These are phyloP conservation scores for Helostoma temminkii DNA, from an alignment of 2,797 vertebrate species.

Conservation along the genomic window DNA sequence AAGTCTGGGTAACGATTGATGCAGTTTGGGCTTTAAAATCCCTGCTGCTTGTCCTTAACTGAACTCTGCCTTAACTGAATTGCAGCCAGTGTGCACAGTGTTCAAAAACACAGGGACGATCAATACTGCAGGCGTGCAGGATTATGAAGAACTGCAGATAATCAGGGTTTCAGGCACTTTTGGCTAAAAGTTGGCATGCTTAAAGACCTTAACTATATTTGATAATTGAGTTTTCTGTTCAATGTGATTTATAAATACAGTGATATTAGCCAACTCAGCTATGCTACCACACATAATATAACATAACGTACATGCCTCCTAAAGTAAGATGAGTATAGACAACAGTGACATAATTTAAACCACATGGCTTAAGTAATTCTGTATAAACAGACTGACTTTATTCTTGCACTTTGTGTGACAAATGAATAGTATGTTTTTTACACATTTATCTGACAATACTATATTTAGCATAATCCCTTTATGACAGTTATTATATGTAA, in stretches of 20 bases:
- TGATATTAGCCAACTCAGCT: background rate
- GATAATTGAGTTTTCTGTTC: background rate
- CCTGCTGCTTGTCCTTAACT: slow-evolving; percentile 60
- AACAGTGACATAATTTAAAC: too few relatives aligned
- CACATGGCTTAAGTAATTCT: too few relatives aligned
- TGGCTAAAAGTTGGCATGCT: background rate
- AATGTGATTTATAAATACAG: background rate
- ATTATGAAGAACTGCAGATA: slow-evolving; percentile 37
- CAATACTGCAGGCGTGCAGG: slow-evolving; percentile 32
- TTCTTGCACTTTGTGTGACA: too few relatives aligned
- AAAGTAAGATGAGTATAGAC: too few relatives aligned
- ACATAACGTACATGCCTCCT: too few relatives aligned
- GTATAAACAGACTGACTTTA: too few relatives aligned
- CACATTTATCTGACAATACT: too few relatives aligned
- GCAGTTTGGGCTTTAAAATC: slow-evolving; percentile 58
- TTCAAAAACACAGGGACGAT: slow-evolving; percentile 34
- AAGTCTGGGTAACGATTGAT: slow-evolving; percentile 32
- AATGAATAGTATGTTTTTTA: too few relatives aligned
- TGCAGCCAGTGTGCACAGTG: slow-evolving; percentile 10
- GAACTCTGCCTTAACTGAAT: slow-evolving; percentile 46
- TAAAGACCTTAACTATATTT: background rate
- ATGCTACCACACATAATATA: too few relatives aligned
- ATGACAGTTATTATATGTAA: too few relatives aligned
- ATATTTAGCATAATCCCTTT: too few relatives aligned
- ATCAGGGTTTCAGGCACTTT: background rate